These are phyloP conservation scores for Holocentrus rufus DNA, from an alignment of 2,797 vertebrate species.

Conservation along the genomic window DNA sequence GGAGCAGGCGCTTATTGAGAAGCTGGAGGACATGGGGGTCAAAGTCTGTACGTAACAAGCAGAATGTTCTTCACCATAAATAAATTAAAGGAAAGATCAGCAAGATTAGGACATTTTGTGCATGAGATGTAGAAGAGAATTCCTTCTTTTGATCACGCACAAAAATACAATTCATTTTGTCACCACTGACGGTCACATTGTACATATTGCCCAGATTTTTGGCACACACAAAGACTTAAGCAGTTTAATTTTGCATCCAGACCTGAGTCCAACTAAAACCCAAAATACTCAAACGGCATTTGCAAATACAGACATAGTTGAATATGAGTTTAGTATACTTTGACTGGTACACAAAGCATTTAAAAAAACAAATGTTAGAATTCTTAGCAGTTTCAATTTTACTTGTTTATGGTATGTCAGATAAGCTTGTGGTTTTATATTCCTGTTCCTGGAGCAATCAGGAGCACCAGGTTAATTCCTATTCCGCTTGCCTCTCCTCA, in stretches of 20 bases:
- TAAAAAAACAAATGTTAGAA: background rate
- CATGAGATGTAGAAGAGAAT: too few relatives aligned
- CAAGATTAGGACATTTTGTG: too few relatives aligned
- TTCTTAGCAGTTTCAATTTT: background rate
- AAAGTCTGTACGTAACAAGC: constrained; percentile 60
- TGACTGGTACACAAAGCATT: too few relatives aligned
- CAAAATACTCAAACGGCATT: too few relatives aligned
- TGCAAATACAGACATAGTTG: too few relatives aligned
- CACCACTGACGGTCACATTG: too few relatives aligned
- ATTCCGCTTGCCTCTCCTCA: constrained; percentile 29
- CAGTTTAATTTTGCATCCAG: too few relatives aligned
- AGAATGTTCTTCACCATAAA: background rate
- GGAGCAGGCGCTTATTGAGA: constrained; percentile 69
- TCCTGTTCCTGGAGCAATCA: background rate
- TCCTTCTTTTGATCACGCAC: background rate
- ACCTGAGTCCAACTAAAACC: too few relatives aligned
- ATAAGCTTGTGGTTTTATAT: too few relatives aligned
- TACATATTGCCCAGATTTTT: too few relatives aligned
- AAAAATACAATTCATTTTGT: background rate
- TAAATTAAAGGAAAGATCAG: background rate
- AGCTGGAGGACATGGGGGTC: constrained; percentile 78
- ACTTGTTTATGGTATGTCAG: background rate
- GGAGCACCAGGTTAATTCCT: background rate
- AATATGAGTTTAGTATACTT: too few relatives aligned
- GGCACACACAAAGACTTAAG: too few relatives aligned